Base-by-base conservation (phyloP, 2,888 invertebrate genomes). In the Tiliacea citrago region DNA sequence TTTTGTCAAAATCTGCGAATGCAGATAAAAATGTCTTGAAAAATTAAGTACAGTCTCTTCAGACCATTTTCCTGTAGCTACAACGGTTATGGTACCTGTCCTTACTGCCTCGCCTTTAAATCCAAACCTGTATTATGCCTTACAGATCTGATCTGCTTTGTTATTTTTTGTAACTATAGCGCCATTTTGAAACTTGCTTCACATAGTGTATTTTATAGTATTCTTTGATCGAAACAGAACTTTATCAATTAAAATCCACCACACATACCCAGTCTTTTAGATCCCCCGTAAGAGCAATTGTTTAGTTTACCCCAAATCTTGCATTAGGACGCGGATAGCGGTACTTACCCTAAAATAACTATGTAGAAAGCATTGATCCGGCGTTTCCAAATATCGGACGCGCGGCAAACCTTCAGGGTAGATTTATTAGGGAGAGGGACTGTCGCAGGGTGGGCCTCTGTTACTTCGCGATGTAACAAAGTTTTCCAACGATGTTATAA, bases 361-460 rank as follows among this genome's bases (percentile, higher is more conserved):
- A 86, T 82, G 86, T 85, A 85, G 82, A 76, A 87, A 87, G 82
- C 90, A 91, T 90, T 90, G 90, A 91, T 90, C 90, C 90, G 79
- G 61, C 86, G 89, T 88, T 88, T 83, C 87, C 90, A 89, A 91
- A 91, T 92, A 91, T 91, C 87, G 90, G 90, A 85, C 86, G 90
- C 86, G 86, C 85, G 89, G 87, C 85, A 86, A 91, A 90, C 90
- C 91, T 90, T 88, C 86, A 83, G 87, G 85, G 88, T 89, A 91
- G 91, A 92, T 92, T 92, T 92, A 92, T 92, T 90, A 90, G 89
- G 91, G 91, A 89, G 88, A 89, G 89, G 89, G 90, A 78, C 68
- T 82, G 79, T 79, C 74, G 85, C 83, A 78, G 82, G 87, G 87
- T 68, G 83, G 80, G 70, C 69, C 74, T 79, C 72, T 72, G 79